Conservation (phyloP, 2,113 vertebrate species). For the Tretioscincus oriximinensis region DNA sequence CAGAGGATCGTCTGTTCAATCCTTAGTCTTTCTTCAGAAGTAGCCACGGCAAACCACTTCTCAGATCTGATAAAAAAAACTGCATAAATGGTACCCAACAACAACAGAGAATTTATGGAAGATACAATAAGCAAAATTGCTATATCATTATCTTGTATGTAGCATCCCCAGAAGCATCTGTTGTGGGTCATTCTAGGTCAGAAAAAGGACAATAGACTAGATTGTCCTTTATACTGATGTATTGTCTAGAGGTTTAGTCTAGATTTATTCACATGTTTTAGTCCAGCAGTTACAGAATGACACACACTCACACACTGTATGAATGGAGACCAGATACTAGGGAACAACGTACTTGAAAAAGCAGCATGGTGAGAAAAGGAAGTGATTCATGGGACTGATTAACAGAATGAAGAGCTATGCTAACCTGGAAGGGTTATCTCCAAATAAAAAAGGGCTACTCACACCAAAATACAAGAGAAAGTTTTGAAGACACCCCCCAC, state of each 20-base stretch:
- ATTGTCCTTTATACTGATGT: background rate
- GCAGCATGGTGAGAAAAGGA: background rate
- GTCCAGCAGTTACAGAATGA: background rate
- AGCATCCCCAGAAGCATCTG: background rate
- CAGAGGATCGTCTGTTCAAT: too few species aligned
- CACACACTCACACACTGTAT: background rate
- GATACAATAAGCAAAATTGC: background rate
- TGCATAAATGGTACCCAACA: too few species aligned
- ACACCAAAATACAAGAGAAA: background rate
- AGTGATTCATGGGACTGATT: background rate
- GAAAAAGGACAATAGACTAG: background rate
- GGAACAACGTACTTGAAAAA: background rate
- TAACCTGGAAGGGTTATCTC: too few species aligned
- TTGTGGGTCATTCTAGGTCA: background rate
- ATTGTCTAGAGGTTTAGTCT: background rate
- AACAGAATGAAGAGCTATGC: too few species aligned
- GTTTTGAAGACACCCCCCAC: accelerated
- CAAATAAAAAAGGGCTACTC: too few species aligned
- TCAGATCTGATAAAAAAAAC: too few species aligned
- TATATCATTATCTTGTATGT: background rate
- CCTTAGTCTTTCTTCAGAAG: too few species aligned
- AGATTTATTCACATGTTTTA: background rate
- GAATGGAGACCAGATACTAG: background rate
- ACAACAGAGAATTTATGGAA: background rate
- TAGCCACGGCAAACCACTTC: too few species aligned